Evolutionary conservation across 2,113 vertebrate genomes (phyloP).

Genomic region (Alces alces): DNA sequence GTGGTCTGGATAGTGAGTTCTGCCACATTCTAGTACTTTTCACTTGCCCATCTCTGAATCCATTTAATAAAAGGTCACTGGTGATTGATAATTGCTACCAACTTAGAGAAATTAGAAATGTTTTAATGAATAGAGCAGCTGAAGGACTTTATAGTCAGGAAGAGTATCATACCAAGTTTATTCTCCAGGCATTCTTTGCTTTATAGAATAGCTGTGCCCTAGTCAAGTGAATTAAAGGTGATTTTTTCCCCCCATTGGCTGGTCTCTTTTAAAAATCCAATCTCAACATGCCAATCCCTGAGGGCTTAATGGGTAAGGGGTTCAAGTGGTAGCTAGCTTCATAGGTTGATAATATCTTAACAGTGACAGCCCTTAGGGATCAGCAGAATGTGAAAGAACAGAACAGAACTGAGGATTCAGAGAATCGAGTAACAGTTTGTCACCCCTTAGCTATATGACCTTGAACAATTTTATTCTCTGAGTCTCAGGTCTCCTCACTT

Average conservation of each 20-base stretch:
- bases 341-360: not conserved
- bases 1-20: not conserved
- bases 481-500: not conserved
- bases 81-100: slow-evolving; percentile 36
- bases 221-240: not conserved
- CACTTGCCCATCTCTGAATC: not conserved
- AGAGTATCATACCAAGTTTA: not conserved
- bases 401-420: not conserved
- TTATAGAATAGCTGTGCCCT: not conserved
- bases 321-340: not conserved
- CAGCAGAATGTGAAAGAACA: not conserved
- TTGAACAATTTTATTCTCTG: not conserved
- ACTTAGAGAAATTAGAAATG: slow-evolving; percentile 20
- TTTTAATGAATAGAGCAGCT: slow-evolving; percentile 8
- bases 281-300: not conserved
- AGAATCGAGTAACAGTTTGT: not conserved
- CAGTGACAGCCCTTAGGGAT: not conserved
- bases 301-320: not conserved
- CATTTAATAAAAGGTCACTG: slow-evolving; percentile 10
- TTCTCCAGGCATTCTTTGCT: not conserved
- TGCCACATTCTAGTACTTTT: not conserved
- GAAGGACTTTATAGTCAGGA: not conserved
- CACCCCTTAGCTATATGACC: not conserved
- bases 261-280: not conserved
- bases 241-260: not conserved